phyloP scores from a whole-genome alignment of 2,113 vertebrate species.

The Eonycteris spelaea region DNA sequence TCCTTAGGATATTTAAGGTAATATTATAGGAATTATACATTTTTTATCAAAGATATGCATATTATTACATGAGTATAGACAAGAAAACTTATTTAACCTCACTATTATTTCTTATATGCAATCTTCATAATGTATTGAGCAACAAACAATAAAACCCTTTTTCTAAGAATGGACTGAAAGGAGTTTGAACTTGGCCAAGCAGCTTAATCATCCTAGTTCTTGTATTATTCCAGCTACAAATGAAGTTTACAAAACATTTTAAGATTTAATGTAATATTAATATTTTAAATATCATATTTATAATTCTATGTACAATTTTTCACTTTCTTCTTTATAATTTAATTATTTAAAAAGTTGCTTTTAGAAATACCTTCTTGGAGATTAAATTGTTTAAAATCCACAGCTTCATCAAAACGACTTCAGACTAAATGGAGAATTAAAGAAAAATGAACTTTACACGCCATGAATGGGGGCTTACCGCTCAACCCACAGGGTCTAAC shows the following conservation, averaged over 20 bases:
- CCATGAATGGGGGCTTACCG: not conserved
- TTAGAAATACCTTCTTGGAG: not conserved
- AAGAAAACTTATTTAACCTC: not conserved
- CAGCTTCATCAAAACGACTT: not conserved
- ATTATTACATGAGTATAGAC: not conserved
- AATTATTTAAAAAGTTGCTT: not conserved
- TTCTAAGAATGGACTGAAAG: not conserved
- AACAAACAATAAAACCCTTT: not conserved
- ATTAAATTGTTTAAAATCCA: not conserved
- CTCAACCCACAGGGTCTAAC: not conserved
- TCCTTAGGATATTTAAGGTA: not conserved
- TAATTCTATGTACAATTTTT: not conserved
- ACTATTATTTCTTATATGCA: not conserved
- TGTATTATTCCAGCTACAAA: slow-evolving; percentile 19
- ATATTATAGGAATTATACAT: not conserved
- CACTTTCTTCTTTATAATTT: not conserved
- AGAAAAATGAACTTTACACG: not conserved
- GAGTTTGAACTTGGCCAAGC: not conserved
- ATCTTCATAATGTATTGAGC: not conserved
- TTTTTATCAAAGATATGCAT: not conserved
- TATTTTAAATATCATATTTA: slow-evolving; percentile 9
- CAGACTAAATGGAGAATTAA: not conserved
- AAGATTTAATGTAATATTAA: not conserved
- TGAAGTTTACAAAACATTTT: not conserved
- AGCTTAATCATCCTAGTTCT: not conserved